Conservation (phyloP, 1,140 invertebrate species). For the Plectrocnemia conspersa region DNA sequence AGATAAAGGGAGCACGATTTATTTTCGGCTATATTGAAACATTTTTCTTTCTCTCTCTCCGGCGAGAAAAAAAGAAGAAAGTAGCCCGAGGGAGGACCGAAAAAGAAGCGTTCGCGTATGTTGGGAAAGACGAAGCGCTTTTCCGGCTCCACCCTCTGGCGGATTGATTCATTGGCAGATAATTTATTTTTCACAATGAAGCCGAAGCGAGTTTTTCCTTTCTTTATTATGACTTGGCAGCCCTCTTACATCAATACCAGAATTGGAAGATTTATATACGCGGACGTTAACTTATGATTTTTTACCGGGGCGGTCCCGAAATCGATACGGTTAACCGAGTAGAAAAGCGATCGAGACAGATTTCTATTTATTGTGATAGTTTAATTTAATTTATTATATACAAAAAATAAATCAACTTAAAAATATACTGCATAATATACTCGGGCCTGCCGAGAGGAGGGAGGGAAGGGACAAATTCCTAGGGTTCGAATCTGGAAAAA, state of each 20-base stretch:
- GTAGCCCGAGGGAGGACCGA: conserved; percentile 9
- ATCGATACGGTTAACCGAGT: too few species aligned
- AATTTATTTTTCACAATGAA: conserved; percentile 36
- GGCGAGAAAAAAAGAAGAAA: conserved; percentile 6
- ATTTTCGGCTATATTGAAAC: conserved; percentile 14
- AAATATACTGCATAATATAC: too few species aligned
- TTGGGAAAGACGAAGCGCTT: conserved; percentile 14
- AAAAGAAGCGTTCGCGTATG: neutral
- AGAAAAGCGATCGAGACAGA: too few species aligned
- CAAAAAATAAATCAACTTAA: too few species aligned
- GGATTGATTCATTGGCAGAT: conserved; percentile 35
- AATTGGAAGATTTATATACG: conserved; percentile 18
- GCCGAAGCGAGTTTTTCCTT: conserved; percentile 22
- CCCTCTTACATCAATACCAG: conserved; percentile 13
- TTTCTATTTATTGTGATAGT: too few species aligned
- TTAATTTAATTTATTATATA: too few species aligned
- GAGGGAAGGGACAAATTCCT: too few species aligned
- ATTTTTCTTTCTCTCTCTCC: conserved; percentile 15
- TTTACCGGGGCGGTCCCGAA: too few species aligned
- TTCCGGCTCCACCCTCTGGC: neutral
- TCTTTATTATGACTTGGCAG: conserved; percentile 18
- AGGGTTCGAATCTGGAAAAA: too few species aligned
- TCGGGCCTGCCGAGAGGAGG: too few species aligned
- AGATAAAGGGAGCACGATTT: too few species aligned
- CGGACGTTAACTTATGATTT: conserved; percentile 18